Percentiles rank a stretch among this genome's conserved stretches.
Conservation (phyloP, 2,888 invertebrate species). For the Stegophylla sp. region DNA sequence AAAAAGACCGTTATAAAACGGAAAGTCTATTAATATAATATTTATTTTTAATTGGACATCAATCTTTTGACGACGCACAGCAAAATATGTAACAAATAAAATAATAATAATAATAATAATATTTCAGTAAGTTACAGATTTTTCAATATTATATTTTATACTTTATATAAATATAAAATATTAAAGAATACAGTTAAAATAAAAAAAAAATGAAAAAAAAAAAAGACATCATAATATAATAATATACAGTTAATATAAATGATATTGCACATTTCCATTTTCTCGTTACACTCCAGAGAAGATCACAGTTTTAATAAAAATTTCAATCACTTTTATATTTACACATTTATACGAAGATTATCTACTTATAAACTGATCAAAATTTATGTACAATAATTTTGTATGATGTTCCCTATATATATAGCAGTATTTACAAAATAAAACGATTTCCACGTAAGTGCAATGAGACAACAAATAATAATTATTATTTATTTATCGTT, state of each 20-base stretch:
- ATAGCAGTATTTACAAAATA: neutral
- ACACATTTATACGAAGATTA: neutral
- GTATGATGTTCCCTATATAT: neutral
- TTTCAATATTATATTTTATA: neutral
- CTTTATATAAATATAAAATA: constrained; percentile 10
- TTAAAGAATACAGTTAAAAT: constrained; percentile 17
- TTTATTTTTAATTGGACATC: constrained; percentile 48
- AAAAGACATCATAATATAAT: neutral
- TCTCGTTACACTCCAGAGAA: constrained; percentile 4
- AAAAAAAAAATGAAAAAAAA: constrained; percentile 10
- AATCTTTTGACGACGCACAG: constrained; percentile 40
- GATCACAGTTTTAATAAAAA: constrained; percentile 30
- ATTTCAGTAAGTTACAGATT: constrained; percentile 15
- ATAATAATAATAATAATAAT: neutral
- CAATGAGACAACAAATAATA: neutral
- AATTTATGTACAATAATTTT: constrained; percentile 38
- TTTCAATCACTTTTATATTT: constrained; percentile 23
- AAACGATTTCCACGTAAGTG: neutral
- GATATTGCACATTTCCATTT: constrained; percentile 55
- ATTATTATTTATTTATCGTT: constrained; percentile 4
- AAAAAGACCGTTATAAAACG: constrained; percentile 29
- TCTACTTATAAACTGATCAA: neutral
- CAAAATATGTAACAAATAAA: constrained; percentile 16
- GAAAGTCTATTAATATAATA: constrained; percentile 55
- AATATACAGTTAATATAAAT: constrained; percentile 8